phyloP scores from a whole-genome alignment of 2,888 invertebrate genomes.

The Drosophila nigricruria region DNA sequence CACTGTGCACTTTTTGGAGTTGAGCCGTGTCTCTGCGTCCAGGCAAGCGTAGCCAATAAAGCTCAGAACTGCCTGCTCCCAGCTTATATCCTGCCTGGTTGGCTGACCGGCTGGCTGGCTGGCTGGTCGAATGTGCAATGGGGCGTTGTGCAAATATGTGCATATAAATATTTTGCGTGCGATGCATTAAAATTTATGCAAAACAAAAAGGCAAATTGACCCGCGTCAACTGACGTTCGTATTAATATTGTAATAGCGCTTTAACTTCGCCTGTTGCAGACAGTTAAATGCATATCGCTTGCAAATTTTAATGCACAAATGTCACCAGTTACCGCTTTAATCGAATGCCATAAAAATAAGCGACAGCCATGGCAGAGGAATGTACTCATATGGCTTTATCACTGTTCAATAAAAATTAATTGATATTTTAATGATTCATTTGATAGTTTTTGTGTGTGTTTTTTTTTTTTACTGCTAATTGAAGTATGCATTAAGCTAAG shows the following conservation, averaged over 20 bases:
- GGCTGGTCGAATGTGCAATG: conserved; percentile 68
- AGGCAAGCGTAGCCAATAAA: conserved; percentile 58
- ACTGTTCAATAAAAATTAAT: conserved; percentile 63
- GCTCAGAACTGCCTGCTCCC: not conserved
- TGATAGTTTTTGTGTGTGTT: conserved; percentile 21
- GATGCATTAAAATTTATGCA: conserved; percentile 77
- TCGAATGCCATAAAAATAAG: conserved; percentile 61
- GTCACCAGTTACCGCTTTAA: conserved; percentile 38
- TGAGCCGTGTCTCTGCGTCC: conserved; percentile 22
- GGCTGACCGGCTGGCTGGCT: conserved; percentile 2
- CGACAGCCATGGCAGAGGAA: conserved; percentile 39
- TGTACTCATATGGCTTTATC: not conserved
- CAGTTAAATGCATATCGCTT: conserved; percentile 56
- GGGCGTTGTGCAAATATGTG: conserved; percentile 67
- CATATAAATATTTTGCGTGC: conserved; percentile 74
- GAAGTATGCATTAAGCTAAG: conserved; percentile 45
- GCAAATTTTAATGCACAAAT: conserved; percentile 42
- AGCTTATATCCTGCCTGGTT: not conserved
- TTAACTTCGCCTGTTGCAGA: conserved; percentile 46
- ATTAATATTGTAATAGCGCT: conserved; percentile 49
- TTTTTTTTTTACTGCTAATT: conserved; percentile 35
- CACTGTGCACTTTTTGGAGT: conserved; percentile 25
- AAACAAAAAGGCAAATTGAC: conserved; percentile 63
- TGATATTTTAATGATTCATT: conserved; percentile 67
- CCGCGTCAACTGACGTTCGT: conserved; percentile 22